phyloP scores from a whole-genome alignment of 1,140 invertebrate genomes.

The Penaeus japonicus region DNA sequence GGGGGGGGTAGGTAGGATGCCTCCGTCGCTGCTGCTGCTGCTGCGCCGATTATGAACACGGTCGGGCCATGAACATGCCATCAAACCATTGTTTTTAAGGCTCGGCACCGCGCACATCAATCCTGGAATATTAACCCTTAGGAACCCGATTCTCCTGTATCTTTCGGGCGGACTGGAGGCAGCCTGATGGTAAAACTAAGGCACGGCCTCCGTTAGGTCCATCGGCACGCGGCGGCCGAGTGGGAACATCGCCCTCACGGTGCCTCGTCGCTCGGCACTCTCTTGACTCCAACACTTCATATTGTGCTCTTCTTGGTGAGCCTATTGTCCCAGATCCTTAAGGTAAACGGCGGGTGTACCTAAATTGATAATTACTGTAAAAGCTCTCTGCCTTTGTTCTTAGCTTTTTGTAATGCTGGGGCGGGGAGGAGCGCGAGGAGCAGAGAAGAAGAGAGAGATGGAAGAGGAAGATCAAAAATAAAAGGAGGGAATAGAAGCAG shows the following conservation, averaged over 20 bases:
- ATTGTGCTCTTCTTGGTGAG: constrained; percentile 4
- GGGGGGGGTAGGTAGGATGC: neutral
- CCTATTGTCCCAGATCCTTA: constrained; percentile 7
- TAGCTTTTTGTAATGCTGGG: neutral
- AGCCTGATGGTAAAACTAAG: neutral
- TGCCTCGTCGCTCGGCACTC: neutral
- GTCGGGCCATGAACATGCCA: neutral
- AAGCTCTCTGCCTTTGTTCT: constrained; percentile 1
- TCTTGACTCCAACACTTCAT: neutral
- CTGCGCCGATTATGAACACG: constrained; percentile 1
- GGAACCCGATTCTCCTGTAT: neutral
- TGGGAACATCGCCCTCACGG: neutral
- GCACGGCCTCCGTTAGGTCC: neutral
- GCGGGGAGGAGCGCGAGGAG: neutral
- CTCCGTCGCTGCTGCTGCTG: neutral
- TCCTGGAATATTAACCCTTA: neutral
- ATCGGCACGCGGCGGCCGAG: too few relatives aligned
- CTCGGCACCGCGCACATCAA: neutral
- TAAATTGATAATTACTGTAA: constrained; percentile 17
- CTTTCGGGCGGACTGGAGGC: neutral
- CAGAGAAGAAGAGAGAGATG: neutral
- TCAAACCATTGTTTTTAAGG: neutral
- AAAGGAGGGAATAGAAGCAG: neutral
- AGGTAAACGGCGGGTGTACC: neutral
- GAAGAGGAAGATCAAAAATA: neutral